These are phyloP conservation scores for Cariama cristata DNA, from an alignment of 2,113 vertebrate species.

Conservation along the genomic window DNA sequence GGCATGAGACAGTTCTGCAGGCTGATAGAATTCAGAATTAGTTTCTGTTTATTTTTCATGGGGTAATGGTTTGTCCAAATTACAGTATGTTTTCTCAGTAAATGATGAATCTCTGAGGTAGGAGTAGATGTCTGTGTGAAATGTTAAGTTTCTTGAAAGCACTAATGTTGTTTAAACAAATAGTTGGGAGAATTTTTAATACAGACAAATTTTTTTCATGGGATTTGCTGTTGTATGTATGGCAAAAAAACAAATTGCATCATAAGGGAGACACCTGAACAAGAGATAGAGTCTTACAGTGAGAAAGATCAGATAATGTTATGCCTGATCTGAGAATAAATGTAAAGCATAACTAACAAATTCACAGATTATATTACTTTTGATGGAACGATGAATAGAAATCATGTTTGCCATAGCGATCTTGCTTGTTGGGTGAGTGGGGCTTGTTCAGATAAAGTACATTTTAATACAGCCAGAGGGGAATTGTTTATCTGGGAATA, in stretches of 20 bases:
- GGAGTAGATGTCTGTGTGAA: neutral
- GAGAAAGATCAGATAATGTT: constrained; percentile 21
- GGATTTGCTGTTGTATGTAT: neutral
- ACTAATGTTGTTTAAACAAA: neutral
- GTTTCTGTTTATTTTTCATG: neutral
- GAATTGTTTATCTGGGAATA: constrained; percentile 30
- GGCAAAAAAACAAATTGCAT: neutral
- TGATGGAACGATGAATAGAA: neutral
- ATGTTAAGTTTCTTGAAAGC: neutral
- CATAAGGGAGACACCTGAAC: neutral
- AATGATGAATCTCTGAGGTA: neutral
- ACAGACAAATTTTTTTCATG: neutral
- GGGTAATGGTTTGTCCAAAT: neutral
- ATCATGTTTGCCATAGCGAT: neutral
- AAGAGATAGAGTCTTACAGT: neutral
- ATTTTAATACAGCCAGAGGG: constrained; percentile 1
- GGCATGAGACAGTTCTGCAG: neutral
- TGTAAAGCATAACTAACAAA: constrained; percentile 25
- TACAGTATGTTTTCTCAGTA: neutral
- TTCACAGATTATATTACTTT: neutral
- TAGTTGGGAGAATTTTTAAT: neutral
- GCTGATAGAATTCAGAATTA: neutral
- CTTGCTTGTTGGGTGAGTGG: neutral
- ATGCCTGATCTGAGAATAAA: constrained; percentile 26
- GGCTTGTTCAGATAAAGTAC: constrained; percentile 8